A percentile compares a stretch with the other conserved stretches of the same genome.
phyloP scores from a whole-genome alignment of 2,888 invertebrate genomes.

The Syrphus vitripennis region DNA sequence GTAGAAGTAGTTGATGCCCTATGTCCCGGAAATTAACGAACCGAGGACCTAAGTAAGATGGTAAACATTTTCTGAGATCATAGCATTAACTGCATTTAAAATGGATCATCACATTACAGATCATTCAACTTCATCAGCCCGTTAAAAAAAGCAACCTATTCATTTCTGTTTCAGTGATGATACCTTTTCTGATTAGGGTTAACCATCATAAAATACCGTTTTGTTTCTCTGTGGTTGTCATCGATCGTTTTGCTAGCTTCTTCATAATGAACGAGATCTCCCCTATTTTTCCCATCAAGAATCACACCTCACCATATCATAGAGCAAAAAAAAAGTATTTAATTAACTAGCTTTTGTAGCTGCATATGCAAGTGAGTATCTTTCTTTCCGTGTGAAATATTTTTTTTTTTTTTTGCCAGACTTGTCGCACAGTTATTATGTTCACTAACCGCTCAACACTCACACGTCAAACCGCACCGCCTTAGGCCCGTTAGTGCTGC shows the following conservation, averaged over 20 bases:
- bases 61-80: too few relatives aligned
- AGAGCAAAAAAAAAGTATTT: neutral
- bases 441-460: slow-evolving; percentile 7
- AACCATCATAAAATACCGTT: slow-evolving; percentile 1
- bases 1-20: too few relatives aligned
- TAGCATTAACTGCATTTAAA: too few relatives aligned
- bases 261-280: neutral
- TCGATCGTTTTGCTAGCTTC: neutral
- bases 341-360: neutral
- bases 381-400: neutral
- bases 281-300: neutral
- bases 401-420: neutral
- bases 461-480: neutral
- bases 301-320: neutral
- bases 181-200: neutral
- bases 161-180: neutral
- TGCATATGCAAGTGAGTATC: neutral
- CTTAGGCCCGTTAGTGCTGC: slow-evolving; percentile 14
- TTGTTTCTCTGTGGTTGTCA: slow-evolving; percentile 9
- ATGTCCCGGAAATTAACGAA: too few relatives aligned
- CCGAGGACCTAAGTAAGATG: too few relatives aligned
- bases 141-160: too few relatives aligned
- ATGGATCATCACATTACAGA: neutral
- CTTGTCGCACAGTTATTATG: slow-evolving; percentile 23
- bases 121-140: neutral